phyloP scores from a whole-genome alignment of 1,140 invertebrate genomes.

The Thalassaphorura encarpata region DNA sequence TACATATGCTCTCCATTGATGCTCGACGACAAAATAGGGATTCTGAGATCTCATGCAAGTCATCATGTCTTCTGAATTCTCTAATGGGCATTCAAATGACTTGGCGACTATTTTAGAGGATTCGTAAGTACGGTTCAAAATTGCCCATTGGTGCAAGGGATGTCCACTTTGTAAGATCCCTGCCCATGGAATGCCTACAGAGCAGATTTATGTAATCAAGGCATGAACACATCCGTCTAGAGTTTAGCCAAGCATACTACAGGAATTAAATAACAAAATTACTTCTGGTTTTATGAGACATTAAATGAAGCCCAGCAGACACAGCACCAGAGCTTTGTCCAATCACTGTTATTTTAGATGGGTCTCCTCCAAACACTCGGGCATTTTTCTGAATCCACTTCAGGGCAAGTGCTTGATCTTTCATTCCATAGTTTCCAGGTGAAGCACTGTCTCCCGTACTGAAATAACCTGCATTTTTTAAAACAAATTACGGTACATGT shows the following conservation, averaged over 20 bases:
- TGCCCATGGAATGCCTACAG: not conserved
- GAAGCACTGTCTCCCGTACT: constrained; percentile 1
- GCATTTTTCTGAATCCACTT: constrained; percentile 10
- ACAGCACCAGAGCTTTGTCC: not conserved
- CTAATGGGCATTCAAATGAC: not conserved
- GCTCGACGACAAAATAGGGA: not conserved
- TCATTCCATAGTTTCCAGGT: constrained; percentile 12
- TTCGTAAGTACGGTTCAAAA: not conserved
- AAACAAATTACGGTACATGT: not conserved
- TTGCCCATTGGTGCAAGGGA: constrained; percentile 1
- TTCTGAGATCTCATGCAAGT: not conserved
- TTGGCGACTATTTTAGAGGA: not conserved
- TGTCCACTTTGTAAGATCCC: constrained; percentile 2
- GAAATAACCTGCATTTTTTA: constrained; percentile 8
- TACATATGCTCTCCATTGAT: not conserved
- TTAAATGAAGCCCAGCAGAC: not conserved
- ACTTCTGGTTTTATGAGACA: not conserved
- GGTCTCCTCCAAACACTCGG: not conserved
- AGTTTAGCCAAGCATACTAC: too few species aligned
- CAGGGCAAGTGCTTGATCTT: constrained; percentile 11
- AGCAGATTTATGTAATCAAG: too few species aligned
- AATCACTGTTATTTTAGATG: not conserved
- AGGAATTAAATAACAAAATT: not conserved
- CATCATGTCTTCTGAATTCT: not conserved
- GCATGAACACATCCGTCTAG: too few species aligned